These are phyloP conservation scores for Lycaena phlaeas DNA, from an alignment of 2,888 invertebrate genomes.

Conservation along the genomic window DNA sequence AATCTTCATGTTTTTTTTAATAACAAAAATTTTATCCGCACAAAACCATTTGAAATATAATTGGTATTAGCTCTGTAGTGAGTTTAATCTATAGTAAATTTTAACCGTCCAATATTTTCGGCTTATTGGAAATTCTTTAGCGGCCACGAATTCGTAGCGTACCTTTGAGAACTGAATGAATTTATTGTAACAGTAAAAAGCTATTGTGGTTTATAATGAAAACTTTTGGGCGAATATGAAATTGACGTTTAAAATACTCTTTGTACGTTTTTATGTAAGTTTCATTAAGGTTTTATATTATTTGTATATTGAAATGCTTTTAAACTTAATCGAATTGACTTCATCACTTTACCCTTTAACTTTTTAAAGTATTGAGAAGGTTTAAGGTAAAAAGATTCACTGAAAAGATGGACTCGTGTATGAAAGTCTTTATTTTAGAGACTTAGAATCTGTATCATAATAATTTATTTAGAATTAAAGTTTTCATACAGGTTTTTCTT, in stretches of 20 bases:
- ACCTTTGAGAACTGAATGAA: conserved; percentile 41
- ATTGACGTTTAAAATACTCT: conserved; percentile 11
- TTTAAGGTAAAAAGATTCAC: no score
- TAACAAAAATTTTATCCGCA: background rate
- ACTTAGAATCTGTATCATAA: no score
- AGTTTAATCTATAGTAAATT: conserved; percentile 18
- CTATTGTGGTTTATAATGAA: conserved; percentile 21
- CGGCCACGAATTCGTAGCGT: conserved; percentile 23
- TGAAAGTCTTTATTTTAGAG: no score
- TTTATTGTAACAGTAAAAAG: conserved; percentile 29
- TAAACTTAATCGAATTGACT: no score
- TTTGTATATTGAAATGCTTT: conserved; percentile 1
- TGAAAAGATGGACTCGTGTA: no score
- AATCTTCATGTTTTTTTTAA: no score
- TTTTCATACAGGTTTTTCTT: no score
- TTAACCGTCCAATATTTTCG: conserved; percentile 21
- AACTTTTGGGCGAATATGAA: conserved; percentile 16
- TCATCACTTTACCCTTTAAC: no score
- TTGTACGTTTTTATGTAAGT: conserved; percentile 2
- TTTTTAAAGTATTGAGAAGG: no score
- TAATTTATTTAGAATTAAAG: no score
- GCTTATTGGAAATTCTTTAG: conserved; percentile 45
- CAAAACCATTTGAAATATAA: conserved; percentile 3
- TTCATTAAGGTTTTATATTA: conserved; percentile 4
- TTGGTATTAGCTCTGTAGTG: conserved; percentile 7